Evolutionary conservation across 1,140 invertebrate species (phyloP).

Genomic region (Ladona fulva): DNA sequence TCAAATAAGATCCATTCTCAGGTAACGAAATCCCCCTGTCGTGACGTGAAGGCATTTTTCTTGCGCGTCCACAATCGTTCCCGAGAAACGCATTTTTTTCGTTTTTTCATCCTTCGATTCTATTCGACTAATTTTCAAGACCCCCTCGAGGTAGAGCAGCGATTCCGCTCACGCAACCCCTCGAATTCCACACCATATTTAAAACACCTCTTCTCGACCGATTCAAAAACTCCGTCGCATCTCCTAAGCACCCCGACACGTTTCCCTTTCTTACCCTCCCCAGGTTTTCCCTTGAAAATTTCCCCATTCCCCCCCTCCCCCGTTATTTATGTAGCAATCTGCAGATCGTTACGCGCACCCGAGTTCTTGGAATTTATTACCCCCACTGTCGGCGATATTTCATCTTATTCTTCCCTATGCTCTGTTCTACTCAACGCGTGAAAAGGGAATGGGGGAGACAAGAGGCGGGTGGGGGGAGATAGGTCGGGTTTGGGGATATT

Average conservation of each 20-base stretch:
- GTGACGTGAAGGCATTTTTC: too few relatives aligned
- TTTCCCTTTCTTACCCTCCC: neutral
- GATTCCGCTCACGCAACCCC: too few relatives aligned
- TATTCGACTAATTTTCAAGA: too few relatives aligned
- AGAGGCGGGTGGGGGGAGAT: neutral
- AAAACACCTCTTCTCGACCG: neutral
- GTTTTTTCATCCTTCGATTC: too few relatives aligned
- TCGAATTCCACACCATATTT: neutral
- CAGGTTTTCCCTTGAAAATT: neutral
- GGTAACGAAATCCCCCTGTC: too few relatives aligned
- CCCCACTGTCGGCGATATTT: neutral
- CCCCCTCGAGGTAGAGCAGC: too few relatives aligned
- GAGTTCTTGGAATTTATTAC: slow-evolving; percentile 10
- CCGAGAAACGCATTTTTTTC: too few relatives aligned
- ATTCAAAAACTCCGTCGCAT: neutral
- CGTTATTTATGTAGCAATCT: slow-evolving; percentile 6
- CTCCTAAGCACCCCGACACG: neutral
- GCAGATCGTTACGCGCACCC: neutral
- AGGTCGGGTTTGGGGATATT: neutral
- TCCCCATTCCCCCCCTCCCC: neutral
- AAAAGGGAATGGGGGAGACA: neutral
- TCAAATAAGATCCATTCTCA: too few relatives aligned
- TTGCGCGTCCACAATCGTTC: too few relatives aligned
- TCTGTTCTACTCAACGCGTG: neutral
- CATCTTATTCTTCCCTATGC: neutral